A percentile compares a stretch with the other conserved stretches of the same genome.
These are phyloP conservation scores for Calephelis perditalis DNA, from an alignment of 2,888 invertebrate genomes.

Conservation along the genomic window DNA sequence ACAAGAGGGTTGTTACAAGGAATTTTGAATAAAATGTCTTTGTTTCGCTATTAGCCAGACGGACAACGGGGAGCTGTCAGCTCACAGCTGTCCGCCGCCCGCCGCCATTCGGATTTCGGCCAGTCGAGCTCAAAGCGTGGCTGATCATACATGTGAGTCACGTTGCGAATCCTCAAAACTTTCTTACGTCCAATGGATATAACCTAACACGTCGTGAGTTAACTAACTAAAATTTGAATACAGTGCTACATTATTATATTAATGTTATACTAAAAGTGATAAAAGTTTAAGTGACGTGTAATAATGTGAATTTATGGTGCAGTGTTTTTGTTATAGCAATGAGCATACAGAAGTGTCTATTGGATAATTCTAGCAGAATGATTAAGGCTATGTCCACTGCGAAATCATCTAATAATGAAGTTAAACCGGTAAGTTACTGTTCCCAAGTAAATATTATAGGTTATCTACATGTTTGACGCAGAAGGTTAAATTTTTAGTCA, in stretches of 20 bases:
- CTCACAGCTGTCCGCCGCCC: slow-evolving; percentile 28
- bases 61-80: slow-evolving; percentile 27
- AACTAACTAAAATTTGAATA: slow-evolving; percentile 57
- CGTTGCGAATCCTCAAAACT: slow-evolving; percentile 51
- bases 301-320: slow-evolving; percentile 58
- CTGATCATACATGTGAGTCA: slow-evolving; percentile 38
- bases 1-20: neutral
- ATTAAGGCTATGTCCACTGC: slow-evolving; percentile 73
- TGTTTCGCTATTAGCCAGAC: slow-evolving; percentile 19
- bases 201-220: slow-evolving; percentile 65
- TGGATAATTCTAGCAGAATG: slow-evolving; percentile 75
- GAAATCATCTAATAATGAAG: slow-evolving; percentile 61
- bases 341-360: slow-evolving; percentile 74
- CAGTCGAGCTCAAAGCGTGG: slow-evolving; percentile 50
- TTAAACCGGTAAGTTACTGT: slow-evolving; percentile 62
- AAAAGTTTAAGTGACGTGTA: slow-evolving; percentile 49
- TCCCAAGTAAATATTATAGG: slow-evolving; percentile 30
- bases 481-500: slow-evolving; percentile 17
- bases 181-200: slow-evolving; percentile 78
- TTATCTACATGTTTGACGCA: slow-evolving; percentile 28
- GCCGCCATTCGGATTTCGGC: slow-evolving; percentile 35
- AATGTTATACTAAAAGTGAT: slow-evolving; percentile 47
- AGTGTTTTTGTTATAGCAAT: slow-evolving; percentile 40
- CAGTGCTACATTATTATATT: slow-evolving; percentile 39
- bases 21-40: slow-evolving; percentile 16